Evolutionary conservation across 2,113 vertebrate genomes (phyloP).

Genomic region (Pterocles gutturalis): DNA sequence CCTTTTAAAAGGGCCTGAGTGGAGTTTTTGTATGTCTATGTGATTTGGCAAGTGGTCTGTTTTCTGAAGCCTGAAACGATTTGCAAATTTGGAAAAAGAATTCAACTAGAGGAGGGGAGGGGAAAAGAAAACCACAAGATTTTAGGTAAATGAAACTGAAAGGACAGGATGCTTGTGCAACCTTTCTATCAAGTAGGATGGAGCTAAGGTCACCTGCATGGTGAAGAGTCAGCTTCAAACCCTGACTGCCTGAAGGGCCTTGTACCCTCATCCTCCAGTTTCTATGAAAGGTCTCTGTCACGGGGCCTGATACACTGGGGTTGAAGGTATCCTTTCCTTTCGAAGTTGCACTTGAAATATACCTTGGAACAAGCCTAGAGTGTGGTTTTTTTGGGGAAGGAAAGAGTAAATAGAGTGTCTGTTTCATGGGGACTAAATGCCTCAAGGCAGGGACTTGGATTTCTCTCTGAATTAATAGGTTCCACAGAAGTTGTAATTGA

Average conservation of each 20-base stretch:
- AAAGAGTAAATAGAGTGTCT: background rate
- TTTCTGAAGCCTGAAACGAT: constrained; percentile 32
- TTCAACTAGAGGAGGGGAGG: background rate
- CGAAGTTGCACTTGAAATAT: background rate
- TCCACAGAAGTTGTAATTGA: background rate
- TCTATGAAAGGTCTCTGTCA: background rate
- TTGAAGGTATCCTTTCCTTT: background rate
- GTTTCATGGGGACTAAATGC: background rate
- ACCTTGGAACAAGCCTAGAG: background rate
- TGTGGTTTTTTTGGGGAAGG: background rate
- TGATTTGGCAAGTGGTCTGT: background rate
- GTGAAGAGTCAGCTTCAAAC: background rate
- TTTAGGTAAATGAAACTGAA: background rate
- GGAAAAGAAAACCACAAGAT: background rate
- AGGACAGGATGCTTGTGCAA: background rate
- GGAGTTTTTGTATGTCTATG: background rate
- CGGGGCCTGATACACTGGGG: background rate
- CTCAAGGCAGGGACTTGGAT: background rate
- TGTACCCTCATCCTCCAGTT: background rate
- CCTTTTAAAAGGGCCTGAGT: constrained; percentile 27
- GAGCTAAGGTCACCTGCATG: background rate
- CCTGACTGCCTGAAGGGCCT: background rate
- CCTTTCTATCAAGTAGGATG: background rate
- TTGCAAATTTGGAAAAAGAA: constrained; percentile 24
- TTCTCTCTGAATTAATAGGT: background rate